Evolutionary conservation across 64 coral and sea anemone genomes (phyloP).

Genomic region (Montipora sp.): DNA sequence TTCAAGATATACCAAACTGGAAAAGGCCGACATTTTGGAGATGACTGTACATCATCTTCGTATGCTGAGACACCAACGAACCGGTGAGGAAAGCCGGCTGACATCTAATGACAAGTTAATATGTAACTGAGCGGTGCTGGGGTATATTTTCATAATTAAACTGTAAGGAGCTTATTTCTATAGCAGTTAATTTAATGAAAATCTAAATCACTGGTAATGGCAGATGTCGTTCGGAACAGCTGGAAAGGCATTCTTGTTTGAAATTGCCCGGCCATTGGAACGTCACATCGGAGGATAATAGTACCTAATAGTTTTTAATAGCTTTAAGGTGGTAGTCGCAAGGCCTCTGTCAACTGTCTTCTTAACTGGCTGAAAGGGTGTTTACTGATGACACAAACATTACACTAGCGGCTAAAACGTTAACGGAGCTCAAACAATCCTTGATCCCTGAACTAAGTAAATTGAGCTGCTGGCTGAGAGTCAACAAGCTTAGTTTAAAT

Average conservation of each 20-base stretch:
- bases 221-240: constrained; percentile 4
- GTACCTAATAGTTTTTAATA: no score
- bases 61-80: constrained; percentile 59
- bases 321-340: no score
- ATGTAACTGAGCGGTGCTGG: not conserved
- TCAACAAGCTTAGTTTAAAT: no score
- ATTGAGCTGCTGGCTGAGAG: no score
- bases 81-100: not conserved
- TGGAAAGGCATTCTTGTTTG: not conserved
- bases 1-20: constrained; percentile 91
- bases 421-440: no score
- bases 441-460: no score
- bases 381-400: no score
- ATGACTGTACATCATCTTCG: constrained; percentile 90
- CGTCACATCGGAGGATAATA: no score
- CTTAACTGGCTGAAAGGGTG: no score
- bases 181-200: not conserved
- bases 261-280: no score
- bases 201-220: not conserved
- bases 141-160: not conserved
- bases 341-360: no score
- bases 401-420: no score
- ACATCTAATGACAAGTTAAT: constrained; percentile 4
- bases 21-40: constrained; percentile 97
- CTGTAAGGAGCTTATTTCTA: not conserved